Percentiles rank a stretch among this genome's conserved stretches.
phyloP scores from a whole-genome alignment of 1,140 invertebrate genomes.

The Scaptodrosophila lebanonensis region DNA sequence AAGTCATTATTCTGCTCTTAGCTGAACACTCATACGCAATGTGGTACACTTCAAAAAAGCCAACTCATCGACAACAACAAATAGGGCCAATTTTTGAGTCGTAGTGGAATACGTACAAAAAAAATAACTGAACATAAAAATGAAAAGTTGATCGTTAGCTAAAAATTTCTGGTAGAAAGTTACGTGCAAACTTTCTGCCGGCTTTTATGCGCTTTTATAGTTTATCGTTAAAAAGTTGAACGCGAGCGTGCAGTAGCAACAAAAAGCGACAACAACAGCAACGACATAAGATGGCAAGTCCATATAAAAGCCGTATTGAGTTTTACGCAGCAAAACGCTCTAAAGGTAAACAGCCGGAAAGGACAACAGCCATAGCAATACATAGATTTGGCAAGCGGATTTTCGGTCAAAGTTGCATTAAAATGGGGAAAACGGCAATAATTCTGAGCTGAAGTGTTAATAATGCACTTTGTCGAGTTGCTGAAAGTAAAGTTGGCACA shows the following conservation, averaged over 20 bases:
- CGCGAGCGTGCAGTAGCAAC: slow-evolving; percentile 1
- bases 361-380: slow-evolving; percentile 17
- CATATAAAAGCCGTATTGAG: slow-evolving; percentile 35
- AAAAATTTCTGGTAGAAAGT: slow-evolving; percentile 59
- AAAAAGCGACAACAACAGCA: slow-evolving; percentile 14
- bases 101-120: slow-evolving; percentile 8
- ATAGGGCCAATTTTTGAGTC: slow-evolving; percentile 56
- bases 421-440: neutral
- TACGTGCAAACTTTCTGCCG: slow-evolving; percentile 42
- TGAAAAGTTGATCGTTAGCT: slow-evolving; percentile 61
- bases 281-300: too few species aligned
- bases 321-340: slow-evolving; percentile 32
- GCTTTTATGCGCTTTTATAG: slow-evolving; percentile 63
- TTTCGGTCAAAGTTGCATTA: too few species aligned
- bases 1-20: too few species aligned
- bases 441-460: slow-evolving; percentile 48
- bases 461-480: slow-evolving; percentile 48
- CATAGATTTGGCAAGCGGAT: too few species aligned
- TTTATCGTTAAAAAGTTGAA: slow-evolving; percentile 62
- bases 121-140: neutral
- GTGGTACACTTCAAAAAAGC: neutral
- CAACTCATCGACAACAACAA: slow-evolving; percentile 27
- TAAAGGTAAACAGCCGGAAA: slow-evolving; percentile 13
- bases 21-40: slow-evolving; percentile 27
- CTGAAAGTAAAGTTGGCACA: neutral